These are phyloP conservation scores for Lamprologus sp. DNA, from an alignment of 2,113 vertebrate genomes.

Conservation along the genomic window DNA sequence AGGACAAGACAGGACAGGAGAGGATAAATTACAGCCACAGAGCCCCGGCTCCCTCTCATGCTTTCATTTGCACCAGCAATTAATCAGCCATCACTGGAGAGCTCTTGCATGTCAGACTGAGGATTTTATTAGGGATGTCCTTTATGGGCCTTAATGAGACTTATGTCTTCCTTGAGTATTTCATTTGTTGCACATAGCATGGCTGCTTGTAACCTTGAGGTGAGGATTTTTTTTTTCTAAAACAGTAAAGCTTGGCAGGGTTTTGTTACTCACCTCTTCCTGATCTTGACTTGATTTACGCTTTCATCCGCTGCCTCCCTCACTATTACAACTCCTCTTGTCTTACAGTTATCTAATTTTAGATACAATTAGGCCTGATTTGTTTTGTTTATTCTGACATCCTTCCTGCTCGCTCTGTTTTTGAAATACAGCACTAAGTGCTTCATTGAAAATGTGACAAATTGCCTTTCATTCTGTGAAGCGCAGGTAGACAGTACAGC, in stretches of 20 bases:
- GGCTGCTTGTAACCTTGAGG: slow-evolving; percentile 65
- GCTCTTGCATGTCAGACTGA: slow-evolving; percentile 68
- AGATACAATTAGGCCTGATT: slow-evolving; percentile 57
- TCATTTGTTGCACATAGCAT: slow-evolving; percentile 66
- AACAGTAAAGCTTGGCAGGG: slow-evolving; percentile 28
- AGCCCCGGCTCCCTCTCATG: slow-evolving; percentile 58
- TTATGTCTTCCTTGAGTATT: slow-evolving; percentile 76
- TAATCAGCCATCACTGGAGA: slow-evolving; percentile 77
- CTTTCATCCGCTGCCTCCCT: slow-evolving; percentile 34
- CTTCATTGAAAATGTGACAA: slow-evolving; percentile 27
- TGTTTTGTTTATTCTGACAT: slow-evolving; percentile 48
- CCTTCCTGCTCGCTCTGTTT: background rate
- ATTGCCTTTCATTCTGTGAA: background rate
- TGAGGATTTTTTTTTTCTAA: slow-evolving; percentile 32
- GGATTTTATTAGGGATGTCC: slow-evolving; percentile 75
- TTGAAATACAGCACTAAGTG: slow-evolving; percentile 21
- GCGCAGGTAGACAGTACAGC: background rate
- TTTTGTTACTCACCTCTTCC: slow-evolving; percentile 49
- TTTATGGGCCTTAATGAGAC: slow-evolving; percentile 75
- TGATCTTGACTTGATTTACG: slow-evolving; percentile 43
- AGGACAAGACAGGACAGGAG: slow-evolving; percentile 61
- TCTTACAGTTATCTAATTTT: slow-evolving; percentile 50
- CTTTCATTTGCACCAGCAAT: slow-evolving; percentile 74
- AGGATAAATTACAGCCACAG: slow-evolving; percentile 69
- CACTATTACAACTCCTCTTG: slow-evolving; percentile 26